Percentiles rank a stretch among this genome's conserved stretches.
Conservation (phyloP, 2,113 vertebrate genomes). For the Nibea coibor region DNA sequence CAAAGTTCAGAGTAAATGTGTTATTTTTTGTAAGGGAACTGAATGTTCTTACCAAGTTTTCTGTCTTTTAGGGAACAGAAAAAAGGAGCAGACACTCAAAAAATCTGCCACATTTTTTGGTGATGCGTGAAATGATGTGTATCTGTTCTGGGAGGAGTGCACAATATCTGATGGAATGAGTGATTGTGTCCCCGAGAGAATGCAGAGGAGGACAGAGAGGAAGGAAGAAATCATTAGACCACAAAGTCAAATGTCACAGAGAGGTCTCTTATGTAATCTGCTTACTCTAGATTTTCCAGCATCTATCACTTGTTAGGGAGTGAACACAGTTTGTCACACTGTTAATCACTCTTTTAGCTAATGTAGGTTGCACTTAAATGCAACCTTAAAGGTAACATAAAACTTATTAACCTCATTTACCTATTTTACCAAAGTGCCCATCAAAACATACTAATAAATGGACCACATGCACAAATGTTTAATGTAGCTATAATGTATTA, state of each 20-base stretch:
- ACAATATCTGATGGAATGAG: slow-evolving; percentile 43
- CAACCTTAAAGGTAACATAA: background rate
- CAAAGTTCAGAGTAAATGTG: slow-evolving; percentile 39
- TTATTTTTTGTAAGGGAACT: background rate
- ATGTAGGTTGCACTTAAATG: background rate
- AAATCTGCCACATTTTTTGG: slow-evolving; percentile 13
- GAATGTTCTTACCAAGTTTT: background rate
- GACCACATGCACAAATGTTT: background rate
- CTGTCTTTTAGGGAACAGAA: background rate
- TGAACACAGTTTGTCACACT: background rate
- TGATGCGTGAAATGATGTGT: slow-evolving; percentile 42
- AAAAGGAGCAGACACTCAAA: background rate
- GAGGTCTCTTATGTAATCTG: slow-evolving; percentile 51
- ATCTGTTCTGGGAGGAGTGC: slow-evolving; percentile 55
- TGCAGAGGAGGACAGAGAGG: slow-evolving; percentile 41
- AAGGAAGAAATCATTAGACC: slow-evolving; percentile 54
- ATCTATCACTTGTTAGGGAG: slow-evolving; percentile 2
- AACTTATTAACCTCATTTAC: too few relatives aligned
- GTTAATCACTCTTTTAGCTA: background rate
- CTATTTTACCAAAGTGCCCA: background rate
- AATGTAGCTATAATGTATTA: too few relatives aligned
- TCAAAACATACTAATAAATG: too few relatives aligned
- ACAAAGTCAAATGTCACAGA: slow-evolving; percentile 45
- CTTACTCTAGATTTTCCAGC: slow-evolving; percentile 8
- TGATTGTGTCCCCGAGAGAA: slow-evolving; percentile 37